Evolutionary conservation across 2,888 invertebrate species (phyloP), one percentile per base, ranked within the genome.

Genomic region (Macrosiphum euphorbiae): DNA sequence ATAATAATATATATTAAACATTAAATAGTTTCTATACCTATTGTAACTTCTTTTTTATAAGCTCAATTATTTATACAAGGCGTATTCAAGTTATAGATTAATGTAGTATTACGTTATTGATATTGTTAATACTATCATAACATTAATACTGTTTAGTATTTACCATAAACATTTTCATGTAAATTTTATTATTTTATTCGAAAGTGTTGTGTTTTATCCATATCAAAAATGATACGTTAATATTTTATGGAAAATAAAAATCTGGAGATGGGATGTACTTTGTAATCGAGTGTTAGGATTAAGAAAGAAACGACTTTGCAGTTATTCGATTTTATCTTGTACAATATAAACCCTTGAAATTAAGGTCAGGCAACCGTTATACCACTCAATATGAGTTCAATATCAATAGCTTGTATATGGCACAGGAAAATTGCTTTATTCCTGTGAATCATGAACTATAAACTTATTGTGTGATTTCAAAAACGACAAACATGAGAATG

Each of bases 351-450:
- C 35, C 78, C 35, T 78, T 78, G 35, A 78, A 78, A 78, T 78
- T 35, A 78, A 78, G 78, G 78, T 78, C 78, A 78, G 35, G 35
- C 78, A 78, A 78, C 20, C 35, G 78, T 24, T 35, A 78, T 35
- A 78, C 35, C 35, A 78, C 78, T 35, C 78, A 35, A 78, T 78
- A 78, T 78, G 20, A 78, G 35, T 78, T 78, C 20, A 20, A 35
- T 78, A 35, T 78, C 78, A 78, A 78, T 78, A 78, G 78, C 11
- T 35, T 78, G 35, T 78, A 78, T 78, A 20, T 78, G 78, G 20
- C 35, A 78, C 35, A 78, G 78, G 35, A 35, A 78, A 78, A 78
- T 78, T 78, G 78, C 78, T 78, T 78, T 78, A 78, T 78, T 78
- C 35, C 78, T 78, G 78, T 78, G 35, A 78, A 78, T 78, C 78